phyloP scores from a whole-genome alignment of 2,113 vertebrate species.

The Macaca nemestrina region DNA sequence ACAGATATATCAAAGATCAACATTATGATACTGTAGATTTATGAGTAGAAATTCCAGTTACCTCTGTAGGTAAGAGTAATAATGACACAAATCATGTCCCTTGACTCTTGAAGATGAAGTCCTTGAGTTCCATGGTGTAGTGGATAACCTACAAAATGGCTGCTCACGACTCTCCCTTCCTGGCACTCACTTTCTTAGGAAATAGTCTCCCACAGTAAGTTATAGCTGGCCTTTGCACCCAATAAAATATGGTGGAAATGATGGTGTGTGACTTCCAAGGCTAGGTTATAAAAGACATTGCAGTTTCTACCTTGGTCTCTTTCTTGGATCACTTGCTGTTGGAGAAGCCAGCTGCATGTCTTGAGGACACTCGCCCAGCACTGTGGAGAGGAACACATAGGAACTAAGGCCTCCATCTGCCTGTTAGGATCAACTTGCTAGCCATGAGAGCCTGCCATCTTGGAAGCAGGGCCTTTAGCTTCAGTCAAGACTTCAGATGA shows the following conservation, averaged over 20 bases:
- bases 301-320: neutral
- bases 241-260: neutral
- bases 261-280: neutral
- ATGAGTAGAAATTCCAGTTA: constrained; percentile 4
- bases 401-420: neutral
- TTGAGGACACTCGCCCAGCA: neutral
- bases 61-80: neutral
- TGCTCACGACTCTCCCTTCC: neutral
- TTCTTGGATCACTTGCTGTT: neutral
- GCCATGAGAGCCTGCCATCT: neutral
- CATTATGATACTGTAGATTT: neutral
- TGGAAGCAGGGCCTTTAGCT: neutral
- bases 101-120: neutral
- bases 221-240: neutral
- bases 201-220: neutral
- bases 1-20: neutral
- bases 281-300: neutral
- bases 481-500: neutral
- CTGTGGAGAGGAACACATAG: neutral
- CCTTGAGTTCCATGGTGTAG: neutral
- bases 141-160: neutral
- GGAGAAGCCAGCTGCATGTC: neutral
- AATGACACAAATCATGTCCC: neutral
- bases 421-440: neutral
- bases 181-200: neutral